These are phyloP conservation scores for Echeneis naucrates DNA, from an alignment of 2,797 vertebrate genomes.

Conservation along the genomic window DNA sequence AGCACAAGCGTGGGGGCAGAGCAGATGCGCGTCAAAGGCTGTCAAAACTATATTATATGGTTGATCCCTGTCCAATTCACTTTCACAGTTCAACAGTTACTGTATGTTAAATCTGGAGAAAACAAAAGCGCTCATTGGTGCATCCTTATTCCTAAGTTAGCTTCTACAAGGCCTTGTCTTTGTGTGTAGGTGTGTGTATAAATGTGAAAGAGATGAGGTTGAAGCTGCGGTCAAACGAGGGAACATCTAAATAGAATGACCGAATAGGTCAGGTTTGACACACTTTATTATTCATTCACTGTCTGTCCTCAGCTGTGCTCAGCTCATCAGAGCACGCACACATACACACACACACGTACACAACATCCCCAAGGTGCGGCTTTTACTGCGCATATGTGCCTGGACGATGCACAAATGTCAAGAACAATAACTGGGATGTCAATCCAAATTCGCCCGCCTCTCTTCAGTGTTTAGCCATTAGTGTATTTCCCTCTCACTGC, in stretches of 20 bases:
- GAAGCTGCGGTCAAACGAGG: slow-evolving; percentile 54
- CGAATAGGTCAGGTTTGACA: slow-evolving; percentile 81
- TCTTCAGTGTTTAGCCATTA: slow-evolving; percentile 70
- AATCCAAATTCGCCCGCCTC: slow-evolving; percentile 67
- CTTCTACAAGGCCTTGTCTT: slow-evolving; percentile 54
- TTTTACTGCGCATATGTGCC: slow-evolving; percentile 74
- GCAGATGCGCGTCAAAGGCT: slow-evolving; percentile 71
- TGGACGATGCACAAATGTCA: slow-evolving; percentile 81
- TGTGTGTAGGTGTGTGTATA: slow-evolving; percentile 4
- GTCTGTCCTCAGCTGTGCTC: slow-evolving; percentile 76
- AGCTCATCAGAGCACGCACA: slow-evolving; percentile 67
- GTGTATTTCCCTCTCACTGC: neutral
- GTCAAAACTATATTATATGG: slow-evolving; percentile 77
- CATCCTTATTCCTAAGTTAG: slow-evolving; percentile 57
- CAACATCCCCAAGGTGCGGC: slow-evolving; percentile 71
- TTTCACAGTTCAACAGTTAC: slow-evolving; percentile 76
- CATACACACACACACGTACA: slow-evolving; percentile 29
- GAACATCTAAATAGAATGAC: slow-evolving; percentile 76
- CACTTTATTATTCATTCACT: slow-evolving; percentile 82
- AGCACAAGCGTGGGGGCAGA: slow-evolving; percentile 61
- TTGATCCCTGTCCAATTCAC: slow-evolving; percentile 78
- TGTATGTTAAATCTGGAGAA: slow-evolving; percentile 60
- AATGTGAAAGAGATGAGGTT: slow-evolving; percentile 20
- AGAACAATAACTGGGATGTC: slow-evolving; percentile 81
- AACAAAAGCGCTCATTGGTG: slow-evolving; percentile 66